Base-by-base conservation (phyloP, 2,797 vertebrate genomes). In the Coendou prehensilis region DNA sequence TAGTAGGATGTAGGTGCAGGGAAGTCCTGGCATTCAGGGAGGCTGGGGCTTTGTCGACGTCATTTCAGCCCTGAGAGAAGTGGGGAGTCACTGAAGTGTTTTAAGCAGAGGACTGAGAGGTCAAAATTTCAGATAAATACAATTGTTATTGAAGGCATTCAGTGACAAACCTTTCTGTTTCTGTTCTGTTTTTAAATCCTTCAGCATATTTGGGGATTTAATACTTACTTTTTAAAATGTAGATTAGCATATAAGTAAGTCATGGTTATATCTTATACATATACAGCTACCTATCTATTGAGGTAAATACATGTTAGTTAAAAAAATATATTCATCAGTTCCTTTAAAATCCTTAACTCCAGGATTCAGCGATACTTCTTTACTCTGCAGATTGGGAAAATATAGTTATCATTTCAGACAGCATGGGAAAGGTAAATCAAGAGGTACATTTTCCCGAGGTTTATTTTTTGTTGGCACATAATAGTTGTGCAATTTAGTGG, bases 331-430 rank as follows among this genome's bases (percentile, higher is more conserved):
- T 33, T 13, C 7, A 37, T 73, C 69, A 45, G 50, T 71, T 30
- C 6, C 45, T 91, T 96, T 37, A 96, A 86, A 0, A 94, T 50
- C n/a, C 10, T 52, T 85, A 95, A 33, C 73, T 45, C 52, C 4
- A 64, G 84, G 33, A 52, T 86, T 22, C 6, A 87, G 52, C 30
- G 50, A 17, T 15, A 6, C 11, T 95, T 0, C 84, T 91, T 76
- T 79, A 87, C 57, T 83, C 50, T 87, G 14, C 56, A 2, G 0
- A 86, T 94, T 80, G 84, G 41, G 3, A 18, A 56, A 86, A 59
- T 11, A 33, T 6, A 59, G 3, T 86, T 91, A 95, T 79, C 22
- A 45, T 61, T 75, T 86, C 57, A 94, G 56, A 96, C 17, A 92
- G 80, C 50, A 15, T 64, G 23, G 26, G 2, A 89, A 45, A 47